Evolutionary conservation across 2,797 vertebrate species (phyloP), one percentile per base, ranked within the genome.

Genomic region (Myiotriccus ornatus): DNA sequence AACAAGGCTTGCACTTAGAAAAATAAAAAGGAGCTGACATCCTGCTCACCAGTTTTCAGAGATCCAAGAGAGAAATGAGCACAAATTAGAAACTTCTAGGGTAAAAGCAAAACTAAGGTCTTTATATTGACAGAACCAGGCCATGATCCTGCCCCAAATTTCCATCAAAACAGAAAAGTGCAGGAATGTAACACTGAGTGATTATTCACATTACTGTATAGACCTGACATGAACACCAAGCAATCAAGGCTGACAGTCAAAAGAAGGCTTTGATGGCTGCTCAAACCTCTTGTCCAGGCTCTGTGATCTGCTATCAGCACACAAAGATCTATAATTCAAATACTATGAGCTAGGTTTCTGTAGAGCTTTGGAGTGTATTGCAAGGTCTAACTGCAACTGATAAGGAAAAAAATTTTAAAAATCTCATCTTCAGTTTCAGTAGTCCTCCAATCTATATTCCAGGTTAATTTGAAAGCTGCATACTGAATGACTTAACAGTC

Each of bases 11-110:
- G 62, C 34, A 22, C 65, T 91, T 89, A 27, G 44, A 49, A 90
- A 95, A 89, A 83, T 89, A 87, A 91, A 96, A 92, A 94, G 55
- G 82, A 92, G 55, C 49, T 94, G 95, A 91, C 92, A 96, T 91
- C 34, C 79, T 73, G 63, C 32, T 93, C 94, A 91, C 83, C 25
- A 25, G 47, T 41, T 94, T 94, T 78, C 44, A 46, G 84, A 84
- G 71, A 69, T 83, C 41, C 81, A 83, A 80, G 35, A 62, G 34
- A 78, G 53, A 78, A 88, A 87, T 49, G 69, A 93, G 41, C 59
- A 60, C 35, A 52, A 63, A 94, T 84, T 86, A 84, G 57, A 83
- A 96, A 92, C 81, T 92, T 86, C 52, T 69, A 91, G 57, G 62
- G 35, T n/a, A 86, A 96, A 95, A 81, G 32, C 12, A 89, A 89